A percentile compares a stretch with the other conserved stretches of the same genome.
These are phyloP conservation scores for Campoletis raptor DNA, from an alignment of 2,888 invertebrate species.

Conservation along the genomic window DNA sequence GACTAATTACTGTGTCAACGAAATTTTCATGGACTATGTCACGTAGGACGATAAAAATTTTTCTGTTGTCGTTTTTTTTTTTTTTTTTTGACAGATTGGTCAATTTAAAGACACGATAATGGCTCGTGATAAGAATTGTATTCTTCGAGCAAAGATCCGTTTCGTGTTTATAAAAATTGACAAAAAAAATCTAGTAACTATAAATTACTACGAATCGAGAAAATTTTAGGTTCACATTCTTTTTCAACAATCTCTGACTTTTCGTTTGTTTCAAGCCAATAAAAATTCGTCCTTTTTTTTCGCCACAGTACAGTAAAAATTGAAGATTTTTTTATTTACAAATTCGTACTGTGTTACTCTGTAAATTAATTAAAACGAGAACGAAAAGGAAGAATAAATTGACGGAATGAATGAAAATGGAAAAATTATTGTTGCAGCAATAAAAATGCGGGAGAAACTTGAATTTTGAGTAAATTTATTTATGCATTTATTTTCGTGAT, in stretches of 20 bases:
- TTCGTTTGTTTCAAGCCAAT: not conserved
- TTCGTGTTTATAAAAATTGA: not conserved
- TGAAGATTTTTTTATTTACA: not conserved
- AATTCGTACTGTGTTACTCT: not conserved
- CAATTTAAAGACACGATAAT: not conserved
- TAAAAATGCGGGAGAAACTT: too few species aligned
- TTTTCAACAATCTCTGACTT: not conserved
- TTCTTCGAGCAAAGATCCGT: not conserved
- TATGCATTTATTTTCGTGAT: too few species aligned
- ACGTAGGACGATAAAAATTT: too few species aligned
- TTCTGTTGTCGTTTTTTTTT: too few species aligned
- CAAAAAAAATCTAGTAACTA: not conserved
- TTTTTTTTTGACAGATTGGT: too few species aligned
- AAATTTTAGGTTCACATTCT: not conserved
- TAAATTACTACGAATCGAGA: not conserved
- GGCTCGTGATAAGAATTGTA: not conserved
- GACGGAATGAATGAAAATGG: too few species aligned
- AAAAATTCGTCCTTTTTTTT: not conserved
- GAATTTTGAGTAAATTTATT: too few species aligned
- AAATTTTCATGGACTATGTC: not conserved
- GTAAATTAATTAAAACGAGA: too few species aligned
- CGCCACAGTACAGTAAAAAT: not conserved
- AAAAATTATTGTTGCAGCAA: too few species aligned
- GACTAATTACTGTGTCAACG: not conserved
- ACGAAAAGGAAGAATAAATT: too few species aligned